Evolutionary conservation across 2,113 vertebrate species (phyloP).

Genomic region (Solea senegalensis): DNA sequence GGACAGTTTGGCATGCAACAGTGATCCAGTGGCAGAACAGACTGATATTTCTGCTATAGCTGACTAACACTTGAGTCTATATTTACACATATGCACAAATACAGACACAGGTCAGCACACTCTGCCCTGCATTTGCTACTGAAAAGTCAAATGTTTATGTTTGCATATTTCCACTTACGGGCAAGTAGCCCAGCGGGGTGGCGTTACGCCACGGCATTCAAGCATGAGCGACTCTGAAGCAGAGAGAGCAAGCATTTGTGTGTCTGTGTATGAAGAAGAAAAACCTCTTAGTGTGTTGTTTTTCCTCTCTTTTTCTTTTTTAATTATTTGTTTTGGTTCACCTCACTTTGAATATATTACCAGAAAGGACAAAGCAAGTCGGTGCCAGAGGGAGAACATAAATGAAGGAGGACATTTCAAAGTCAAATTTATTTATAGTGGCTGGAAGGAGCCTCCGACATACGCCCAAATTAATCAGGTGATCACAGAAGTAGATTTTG

Average conservation of each 20-base stretch:
- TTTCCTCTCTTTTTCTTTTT: neutral
- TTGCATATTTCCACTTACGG: slow-evolving; percentile 19
- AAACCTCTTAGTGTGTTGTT: slow-evolving; percentile 33
- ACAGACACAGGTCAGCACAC: slow-evolving; percentile 23
- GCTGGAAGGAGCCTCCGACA: slow-evolving; percentile 27
- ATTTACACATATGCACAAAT: neutral
- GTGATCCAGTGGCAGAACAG: slow-evolving; percentile 6
- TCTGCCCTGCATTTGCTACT: slow-evolving; percentile 14
- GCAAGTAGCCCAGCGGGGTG: slow-evolving; percentile 29
- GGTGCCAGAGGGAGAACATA: slow-evolving; percentile 20
- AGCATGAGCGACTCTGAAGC: slow-evolving; percentile 18
- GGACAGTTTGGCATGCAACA: slow-evolving; percentile 5
- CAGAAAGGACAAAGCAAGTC: slow-evolving; percentile 30
- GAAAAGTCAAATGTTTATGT: slow-evolving; percentile 35
- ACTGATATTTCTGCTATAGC: slow-evolving; percentile 5
- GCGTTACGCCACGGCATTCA: slow-evolving; percentile 21
- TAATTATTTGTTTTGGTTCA: slow-evolving; percentile 39
- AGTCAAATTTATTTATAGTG: slow-evolving; percentile 56
- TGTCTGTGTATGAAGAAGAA: slow-evolving; percentile 10
- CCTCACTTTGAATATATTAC: slow-evolving; percentile 21
- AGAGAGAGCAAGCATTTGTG: neutral
- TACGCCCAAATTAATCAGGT: slow-evolving; percentile 54
- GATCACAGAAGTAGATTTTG: slow-evolving; percentile 48
- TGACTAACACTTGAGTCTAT: slow-evolving; percentile 28
- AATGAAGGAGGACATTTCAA: slow-evolving; percentile 55